Evolutionary conservation across 1,140 invertebrate genomes (phyloP).

Genomic region (Dermatophagoides farinae): DNA sequence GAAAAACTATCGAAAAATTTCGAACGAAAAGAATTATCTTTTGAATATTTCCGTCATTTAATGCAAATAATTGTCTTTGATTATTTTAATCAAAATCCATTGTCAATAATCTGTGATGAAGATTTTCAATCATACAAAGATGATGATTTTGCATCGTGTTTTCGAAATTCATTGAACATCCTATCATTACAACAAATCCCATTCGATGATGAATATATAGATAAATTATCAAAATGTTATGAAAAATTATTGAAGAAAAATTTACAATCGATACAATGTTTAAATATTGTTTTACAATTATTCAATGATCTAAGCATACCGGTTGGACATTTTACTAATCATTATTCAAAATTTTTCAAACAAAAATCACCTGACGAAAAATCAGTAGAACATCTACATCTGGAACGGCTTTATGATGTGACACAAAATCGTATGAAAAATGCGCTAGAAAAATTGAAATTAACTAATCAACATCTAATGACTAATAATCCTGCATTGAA

Average conservation of each 20-base stretch:
- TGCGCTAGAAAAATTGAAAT: neutral
- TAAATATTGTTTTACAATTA: neutral
- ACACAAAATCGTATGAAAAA: neutral
- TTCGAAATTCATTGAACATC: neutral
- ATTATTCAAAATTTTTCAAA: neutral
- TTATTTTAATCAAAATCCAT: neutral
- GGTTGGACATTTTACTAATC: neutral
- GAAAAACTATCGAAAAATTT: neutral
- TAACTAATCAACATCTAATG: neutral
- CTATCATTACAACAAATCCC: neutral
- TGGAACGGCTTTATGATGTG: neutral
- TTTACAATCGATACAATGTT: neutral
- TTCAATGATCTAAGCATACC: too few relatives aligned
- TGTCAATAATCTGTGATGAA: neutral
- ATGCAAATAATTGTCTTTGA: neutral
- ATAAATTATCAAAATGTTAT: neutral
- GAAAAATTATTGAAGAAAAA: neutral
- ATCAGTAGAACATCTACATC: neutral
- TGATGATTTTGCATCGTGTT: neutral
- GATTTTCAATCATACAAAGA: neutral
- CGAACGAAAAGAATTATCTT: neutral
- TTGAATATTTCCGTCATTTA: neutral
- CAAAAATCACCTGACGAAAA: neutral
- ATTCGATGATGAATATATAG: neutral
- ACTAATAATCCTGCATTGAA: neutral